Evolutionary conservation across 2,113 vertebrate species (phyloP), one percentile per base, ranked within the genome.

Genomic region (Bubo scandiacus): DNA sequence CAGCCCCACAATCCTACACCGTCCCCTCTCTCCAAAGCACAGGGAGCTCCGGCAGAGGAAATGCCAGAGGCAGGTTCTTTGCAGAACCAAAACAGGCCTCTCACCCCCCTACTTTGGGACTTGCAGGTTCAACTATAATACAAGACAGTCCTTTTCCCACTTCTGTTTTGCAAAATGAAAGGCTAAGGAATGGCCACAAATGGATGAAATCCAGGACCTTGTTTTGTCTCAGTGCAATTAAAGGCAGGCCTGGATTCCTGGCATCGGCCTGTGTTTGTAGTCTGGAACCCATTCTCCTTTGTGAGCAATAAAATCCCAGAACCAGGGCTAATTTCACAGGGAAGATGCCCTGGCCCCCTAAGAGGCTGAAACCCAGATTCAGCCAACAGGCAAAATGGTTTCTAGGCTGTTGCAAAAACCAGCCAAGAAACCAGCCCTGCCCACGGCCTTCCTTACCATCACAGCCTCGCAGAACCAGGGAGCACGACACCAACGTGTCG

Each of bases 401-500:
- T 79, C 30, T 42, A 42, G 23, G 49, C 36, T n/a, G 36, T 20
- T 58, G n/a, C 13, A 38, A 21, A 54, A 32, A 47, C 0, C 42
- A 93, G 32, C 43, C 20, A 26, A 82, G 58, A 20, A 52, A 19
- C 19, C 47, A 81, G 49, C 49, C 18, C 61, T 59, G 47, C 65
- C 57, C 90, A 22, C 10, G 47, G 40, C 40, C 10, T 3, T 66
- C 38, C 27, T 40, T 58, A 15, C 34, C 66, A 16, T 2, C 91
- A 12, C 23, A 68, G 77, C 15, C 6, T n/a, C 1, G 1, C 47
- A 40, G 19, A 45, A 61, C 40, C 6, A 1, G 34, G 49, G 52
- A 17, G 34, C 14, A 11, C 5, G 11, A 12, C 51, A 25, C 18
- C 77, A 7, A 2, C 22, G 2, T 0, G 1, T 9, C 18, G 4